These are phyloP conservation scores for Bryconaethiops microstoma DNA, from an alignment of 2,797 vertebrate genomes.

Conservation along the genomic window DNA sequence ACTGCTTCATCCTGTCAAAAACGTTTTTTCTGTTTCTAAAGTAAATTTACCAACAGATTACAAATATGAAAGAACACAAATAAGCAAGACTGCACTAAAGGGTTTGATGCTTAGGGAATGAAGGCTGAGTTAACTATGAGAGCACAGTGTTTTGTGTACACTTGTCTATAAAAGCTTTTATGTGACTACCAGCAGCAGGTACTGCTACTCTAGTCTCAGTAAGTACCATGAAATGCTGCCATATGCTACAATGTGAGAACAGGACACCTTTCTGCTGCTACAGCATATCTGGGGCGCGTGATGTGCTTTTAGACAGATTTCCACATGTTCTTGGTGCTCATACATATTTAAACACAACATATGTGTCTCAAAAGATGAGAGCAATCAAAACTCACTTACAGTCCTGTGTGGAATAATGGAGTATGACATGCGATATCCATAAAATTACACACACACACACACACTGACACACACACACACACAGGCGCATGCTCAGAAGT, in stretches of 20 bases:
- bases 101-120: neutral
- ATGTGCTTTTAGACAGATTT: conserved; percentile 59
- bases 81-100: neutral
- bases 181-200: neutral
- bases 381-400: conserved; percentile 1
- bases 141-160: neutral
- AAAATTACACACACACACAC: conserved; percentile 4
- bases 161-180: neutral
- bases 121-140: neutral
- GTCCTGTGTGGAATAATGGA: conserved; percentile 33
- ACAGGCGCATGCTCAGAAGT: too few species aligned
- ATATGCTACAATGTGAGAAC: conserved; percentile 70
- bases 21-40: neutral
- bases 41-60: neutral
- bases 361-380: conserved; percentile 51
- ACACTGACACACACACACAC: conserved; percentile 14
- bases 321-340: conserved; percentile 62
- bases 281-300: conserved; percentile 62
- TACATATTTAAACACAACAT: conserved; percentile 78
- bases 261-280: conserved; percentile 70
- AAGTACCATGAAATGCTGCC: conserved; percentile 76
- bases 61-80: neutral
- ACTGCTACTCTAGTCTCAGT: conserved; percentile 63
- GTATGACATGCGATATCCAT: conserved; percentile 34
- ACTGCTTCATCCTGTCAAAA: neutral